These are phyloP conservation scores for Leptodactylus fuscus DNA, from an alignment of 2,113 vertebrate genomes.

Conservation along the genomic window DNA sequence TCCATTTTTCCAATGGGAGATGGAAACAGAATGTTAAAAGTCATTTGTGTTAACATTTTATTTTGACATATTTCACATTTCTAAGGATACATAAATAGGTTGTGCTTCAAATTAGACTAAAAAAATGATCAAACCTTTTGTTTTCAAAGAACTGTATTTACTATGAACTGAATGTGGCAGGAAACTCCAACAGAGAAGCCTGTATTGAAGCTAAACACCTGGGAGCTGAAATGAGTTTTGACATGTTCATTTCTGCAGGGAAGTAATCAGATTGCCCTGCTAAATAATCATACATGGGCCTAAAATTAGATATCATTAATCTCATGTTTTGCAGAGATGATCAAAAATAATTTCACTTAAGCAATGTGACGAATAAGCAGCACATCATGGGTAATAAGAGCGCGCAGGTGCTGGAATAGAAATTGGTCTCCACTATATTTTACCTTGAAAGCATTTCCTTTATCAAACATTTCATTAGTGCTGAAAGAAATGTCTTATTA, in stretches of 20 bases:
- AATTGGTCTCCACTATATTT: constrained; percentile 20
- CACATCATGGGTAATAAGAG: constrained; percentile 36
- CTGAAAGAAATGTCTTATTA: constrained; percentile 39
- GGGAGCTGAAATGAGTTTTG: constrained; percentile 45
- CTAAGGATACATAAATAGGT: neutral
- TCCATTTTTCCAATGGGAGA: neutral
- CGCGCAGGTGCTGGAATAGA: constrained; percentile 38
- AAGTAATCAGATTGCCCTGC: constrained; percentile 46
- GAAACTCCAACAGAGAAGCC: constrained; percentile 31
- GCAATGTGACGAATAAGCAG: constrained; percentile 32
- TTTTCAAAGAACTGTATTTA: neutral
- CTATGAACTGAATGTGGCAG: constrained; percentile 9
- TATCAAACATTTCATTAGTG: constrained; percentile 44
- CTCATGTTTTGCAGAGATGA: constrained; percentile 44
- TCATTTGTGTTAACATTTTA: neutral
- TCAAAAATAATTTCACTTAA: constrained; percentile 54
- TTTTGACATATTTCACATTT: neutral
- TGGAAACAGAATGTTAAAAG: neutral
- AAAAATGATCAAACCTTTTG: constrained; percentile 24
- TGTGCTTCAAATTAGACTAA: neutral
- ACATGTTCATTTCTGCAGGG: constrained; percentile 53
- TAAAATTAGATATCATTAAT: constrained; percentile 56
- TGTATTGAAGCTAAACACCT: constrained; percentile 46
- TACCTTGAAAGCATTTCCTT: constrained; percentile 30
- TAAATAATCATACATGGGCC: constrained; percentile 42